A percentile compares a stretch with the other conserved stretches of the same genome.
phyloP scores from a whole-genome alignment of 1,140 invertebrate species.

The Atta cephalotes region DNA sequence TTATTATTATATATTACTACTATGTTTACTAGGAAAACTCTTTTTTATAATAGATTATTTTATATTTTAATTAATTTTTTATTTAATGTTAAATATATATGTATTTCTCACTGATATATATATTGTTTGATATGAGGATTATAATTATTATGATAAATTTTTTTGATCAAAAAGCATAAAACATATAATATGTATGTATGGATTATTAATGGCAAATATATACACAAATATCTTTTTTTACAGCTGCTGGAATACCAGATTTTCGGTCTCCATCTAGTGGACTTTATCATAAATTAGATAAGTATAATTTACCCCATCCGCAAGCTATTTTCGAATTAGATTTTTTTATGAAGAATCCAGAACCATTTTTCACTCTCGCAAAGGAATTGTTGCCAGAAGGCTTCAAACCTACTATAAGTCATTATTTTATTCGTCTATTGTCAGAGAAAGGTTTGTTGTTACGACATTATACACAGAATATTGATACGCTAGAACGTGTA shows the following conservation, averaged over 20 bases:
- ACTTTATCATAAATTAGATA: slow-evolving; percentile 96
- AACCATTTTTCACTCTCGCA: slow-evolving; percentile 95
- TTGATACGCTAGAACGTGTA: slow-evolving; percentile 96
- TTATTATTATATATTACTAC: too few species aligned
- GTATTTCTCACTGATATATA: too few species aligned
- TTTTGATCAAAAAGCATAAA: too few species aligned
- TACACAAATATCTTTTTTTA: slow-evolving; percentile 39
- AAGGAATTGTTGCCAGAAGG: slow-evolving; percentile 94
- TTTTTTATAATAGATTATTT: too few species aligned
- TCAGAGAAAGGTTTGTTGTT: slow-evolving; percentile 93
- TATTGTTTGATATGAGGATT: too few species aligned
- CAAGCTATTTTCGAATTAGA: slow-evolving; percentile 97
- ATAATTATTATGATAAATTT: too few species aligned
- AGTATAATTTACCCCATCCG: slow-evolving; percentile 97
- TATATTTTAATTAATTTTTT: too few species aligned
- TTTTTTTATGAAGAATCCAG: slow-evolving; percentile 93
- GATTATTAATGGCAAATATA: neutral
- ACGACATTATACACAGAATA: slow-evolving; percentile 97
- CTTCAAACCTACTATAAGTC: slow-evolving; percentile 93
- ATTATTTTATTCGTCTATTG: slow-evolving; percentile 94
- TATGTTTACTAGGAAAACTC: too few species aligned
- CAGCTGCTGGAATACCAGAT: slow-evolving; percentile 98
- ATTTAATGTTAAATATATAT: too few species aligned
- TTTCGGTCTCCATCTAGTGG: slow-evolving; percentile 96
- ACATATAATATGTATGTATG: neutral